phyloP scores from a whole-genome alignment of 35 echinoderm and acorn worm species.

The Apostichopus californicus region DNA sequence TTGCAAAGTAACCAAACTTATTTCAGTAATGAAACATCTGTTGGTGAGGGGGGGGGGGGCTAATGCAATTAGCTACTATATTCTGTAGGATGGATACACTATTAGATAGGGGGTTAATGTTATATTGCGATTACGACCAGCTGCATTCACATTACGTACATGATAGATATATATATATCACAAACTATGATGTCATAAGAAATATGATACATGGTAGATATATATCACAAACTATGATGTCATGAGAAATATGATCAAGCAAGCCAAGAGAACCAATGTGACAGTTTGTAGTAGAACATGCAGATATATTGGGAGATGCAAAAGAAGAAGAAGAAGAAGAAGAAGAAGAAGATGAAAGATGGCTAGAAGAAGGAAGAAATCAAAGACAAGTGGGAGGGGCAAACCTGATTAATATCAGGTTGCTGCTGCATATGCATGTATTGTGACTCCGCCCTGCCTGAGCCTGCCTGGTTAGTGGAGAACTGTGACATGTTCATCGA shows the following conservation, averaged over 20 bases:
- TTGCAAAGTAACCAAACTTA: too few relatives aligned
- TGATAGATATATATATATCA: too few relatives aligned
- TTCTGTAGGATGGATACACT: too few relatives aligned
- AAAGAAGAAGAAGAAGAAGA: not conserved
- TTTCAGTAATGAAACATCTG: too few relatives aligned
- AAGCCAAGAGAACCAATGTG: not conserved
- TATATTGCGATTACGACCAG: too few relatives aligned
- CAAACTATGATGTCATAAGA: too few relatives aligned
- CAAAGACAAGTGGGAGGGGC: conserved; percentile 2
- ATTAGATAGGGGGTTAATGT: too few relatives aligned
- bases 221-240: too few relatives aligned
- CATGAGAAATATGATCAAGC: not conserved
- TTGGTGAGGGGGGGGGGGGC: too few relatives aligned
- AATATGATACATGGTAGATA: too few relatives aligned
- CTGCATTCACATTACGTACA: too few relatives aligned
- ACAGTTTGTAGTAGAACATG: not conserved
- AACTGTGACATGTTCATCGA: conserved; percentile 39
- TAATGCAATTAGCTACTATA: too few relatives aligned
- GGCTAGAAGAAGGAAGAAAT: not conserved
- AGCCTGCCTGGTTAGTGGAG: not conserved
- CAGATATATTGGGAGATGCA: not conserved
- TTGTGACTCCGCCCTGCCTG: not conserved
- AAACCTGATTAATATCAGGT: conserved; percentile 45
- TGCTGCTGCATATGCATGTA: conserved; percentile 34
- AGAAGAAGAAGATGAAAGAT: not conserved